Base-by-base conservation (phyloP, 2,113 vertebrate genomes). In the Macquaria ambigua region DNA sequence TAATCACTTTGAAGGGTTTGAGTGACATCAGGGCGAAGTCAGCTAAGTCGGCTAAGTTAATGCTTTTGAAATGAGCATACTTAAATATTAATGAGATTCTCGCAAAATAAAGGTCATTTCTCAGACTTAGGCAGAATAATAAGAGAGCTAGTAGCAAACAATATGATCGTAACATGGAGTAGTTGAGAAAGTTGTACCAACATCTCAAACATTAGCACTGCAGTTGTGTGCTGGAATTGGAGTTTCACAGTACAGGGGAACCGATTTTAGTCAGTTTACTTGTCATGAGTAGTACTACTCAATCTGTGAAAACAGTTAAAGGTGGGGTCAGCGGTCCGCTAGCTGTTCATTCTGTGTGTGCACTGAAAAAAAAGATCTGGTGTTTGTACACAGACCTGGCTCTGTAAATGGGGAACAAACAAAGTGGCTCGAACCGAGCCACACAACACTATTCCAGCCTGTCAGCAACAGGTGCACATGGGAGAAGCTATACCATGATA, bases 11-110 rank as follows among this genome's bases (percentile, higher is more conserved):
- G 46, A 90, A 59, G 70, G 70, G 66, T 85, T 81, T 85, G 62
- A 90, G 58, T 74, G 86, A 88, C 84, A 87, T 73, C 20, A 9
- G 50, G 77, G 56, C 25, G 34, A 79, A 83, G 63, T 78, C 50
- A 3, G 20, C n/a, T n/a, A n/a, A 48, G 74, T 39, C 37, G 69
- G 72, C 67, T n/a, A 56, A 59, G 56, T 84, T 89, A 84, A 86
- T 84, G 76, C 74, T 85, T 91, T 80, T 83, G 59, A 89, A 86
- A 91, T 88, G 77, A 93, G 66, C 52, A 56, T 52, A 69, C 75
- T 82, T 83, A 87, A 93, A 93, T 92, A 87, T 92, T 89, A 91
- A 90, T 80, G 72, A 61, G 74, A 25, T 62, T 84, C 64, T 70
- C 12, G 55, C 41, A 67, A 85, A 81, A 79, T 71, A 85, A 88